phyloP scores from a whole-genome alignment of 2,797 vertebrate genomes.

The Synaphobranchus kaupii region DNA sequence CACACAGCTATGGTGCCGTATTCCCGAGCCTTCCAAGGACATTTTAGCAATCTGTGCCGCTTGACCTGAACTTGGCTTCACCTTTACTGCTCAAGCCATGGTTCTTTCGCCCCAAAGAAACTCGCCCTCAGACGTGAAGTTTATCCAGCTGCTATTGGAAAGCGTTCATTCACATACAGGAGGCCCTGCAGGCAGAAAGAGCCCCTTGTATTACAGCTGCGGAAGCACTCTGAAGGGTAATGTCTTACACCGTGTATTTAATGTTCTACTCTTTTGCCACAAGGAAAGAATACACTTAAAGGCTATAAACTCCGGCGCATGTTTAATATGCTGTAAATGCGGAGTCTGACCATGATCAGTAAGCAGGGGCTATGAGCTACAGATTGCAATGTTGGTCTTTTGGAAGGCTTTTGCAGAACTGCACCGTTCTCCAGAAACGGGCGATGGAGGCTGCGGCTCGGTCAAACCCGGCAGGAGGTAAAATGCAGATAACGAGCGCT shows the following conservation, averaged over 20 bases:
- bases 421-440: slow-evolving; percentile 63
- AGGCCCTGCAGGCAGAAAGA: neutral
- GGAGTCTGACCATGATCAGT: neutral
- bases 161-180: neutral
- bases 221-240: neutral
- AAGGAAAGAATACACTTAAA: neutral
- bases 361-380: neutral
- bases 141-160: neutral
- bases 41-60: neutral
- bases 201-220: neutral
- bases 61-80: neutral
- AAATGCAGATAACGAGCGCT: slow-evolving; percentile 36
- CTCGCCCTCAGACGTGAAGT: neutral
- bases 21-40: slow-evolving; percentile 42
- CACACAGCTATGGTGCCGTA: slow-evolving; percentile 65
- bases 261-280: neutral
- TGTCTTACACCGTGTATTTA: neutral
- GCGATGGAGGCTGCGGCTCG: slow-evolving; percentile 11
- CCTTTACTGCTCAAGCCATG: too few species aligned
- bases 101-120: neutral
- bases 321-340: neutral
- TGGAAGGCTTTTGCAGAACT: slow-evolving; percentile 44
- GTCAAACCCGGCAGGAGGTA: slow-evolving; percentile 9
- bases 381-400: neutral
- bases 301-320: neutral